Percentiles rank a stretch among this genome's conserved stretches.
Conservation (phyloP, 30 jellyfish, hydroid and myxozoan species). For the Haliclystus octoradiatus region DNA sequence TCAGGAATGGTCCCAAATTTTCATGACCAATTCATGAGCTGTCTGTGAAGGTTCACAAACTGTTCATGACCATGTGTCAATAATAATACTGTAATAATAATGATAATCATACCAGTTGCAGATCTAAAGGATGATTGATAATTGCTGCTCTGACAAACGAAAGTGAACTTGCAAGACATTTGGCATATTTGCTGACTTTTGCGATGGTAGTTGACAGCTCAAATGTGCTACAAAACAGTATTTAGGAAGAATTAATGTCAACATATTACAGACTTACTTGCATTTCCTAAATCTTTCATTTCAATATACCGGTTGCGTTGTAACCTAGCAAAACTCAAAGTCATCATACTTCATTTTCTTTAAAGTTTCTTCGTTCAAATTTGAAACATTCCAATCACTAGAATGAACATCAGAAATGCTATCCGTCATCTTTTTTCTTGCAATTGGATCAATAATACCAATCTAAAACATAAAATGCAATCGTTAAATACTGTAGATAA, state of each 20-base stretch:
- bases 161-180: slow-evolving; percentile 52
- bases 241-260: too few relatives aligned
- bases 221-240: slow-evolving; percentile 27
- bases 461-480: slow-evolving; percentile 12
- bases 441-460: slow-evolving; percentile 63
- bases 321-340: neutral
- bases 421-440: slow-evolving; percentile 37
- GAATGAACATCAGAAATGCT: slow-evolving; percentile 62
- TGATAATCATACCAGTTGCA: too few relatives aligned
- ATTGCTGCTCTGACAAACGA: too few relatives aligned
- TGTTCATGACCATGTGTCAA: too few relatives aligned
- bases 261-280: too few relatives aligned
- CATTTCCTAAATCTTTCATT: too few relatives aligned
- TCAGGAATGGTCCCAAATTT: too few relatives aligned
- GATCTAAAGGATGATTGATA: too few relatives aligned
- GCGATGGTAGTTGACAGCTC: slow-evolving; percentile 72
- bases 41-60: too few relatives aligned
- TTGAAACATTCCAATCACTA: slow-evolving; percentile 67
- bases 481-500: neutral
- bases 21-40: too few relatives aligned
- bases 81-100: too few relatives aligned
- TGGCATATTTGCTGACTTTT: slow-evolving; percentile 56
- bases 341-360: slow-evolving; percentile 42
- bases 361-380: slow-evolving; percentile 28
- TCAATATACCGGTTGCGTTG: neutral